Evolutionary conservation across 2,113 vertebrate species (phyloP).

Genomic region (Herpailurus yagouaroundi): DNA sequence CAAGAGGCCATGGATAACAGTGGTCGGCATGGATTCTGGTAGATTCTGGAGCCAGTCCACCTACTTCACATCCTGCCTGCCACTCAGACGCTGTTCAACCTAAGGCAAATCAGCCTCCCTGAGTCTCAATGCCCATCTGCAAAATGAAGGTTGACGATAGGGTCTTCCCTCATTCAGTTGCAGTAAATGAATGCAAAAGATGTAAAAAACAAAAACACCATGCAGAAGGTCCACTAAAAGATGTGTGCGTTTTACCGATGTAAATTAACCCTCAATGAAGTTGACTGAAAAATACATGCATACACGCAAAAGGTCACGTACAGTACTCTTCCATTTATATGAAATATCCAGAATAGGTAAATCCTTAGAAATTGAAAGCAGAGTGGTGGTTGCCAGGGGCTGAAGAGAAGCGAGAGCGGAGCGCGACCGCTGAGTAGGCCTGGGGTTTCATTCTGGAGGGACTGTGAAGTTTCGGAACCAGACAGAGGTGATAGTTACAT

Average conservation of each 20-base stretch:
- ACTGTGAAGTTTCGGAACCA: not conserved
- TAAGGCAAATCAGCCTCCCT: not conserved
- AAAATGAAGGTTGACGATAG: not conserved
- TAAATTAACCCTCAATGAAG: not conserved
- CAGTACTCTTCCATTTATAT: not conserved
- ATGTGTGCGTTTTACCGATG: not conserved
- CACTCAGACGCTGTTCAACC: not conserved
- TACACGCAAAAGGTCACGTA: not conserved
- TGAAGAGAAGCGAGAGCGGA: not conserved
- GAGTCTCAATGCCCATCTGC: not conserved
- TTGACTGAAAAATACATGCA: not conserved
- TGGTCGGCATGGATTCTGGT: not conserved
- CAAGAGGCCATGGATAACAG: accelerated
- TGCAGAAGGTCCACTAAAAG: not conserved
- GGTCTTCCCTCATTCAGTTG: not conserved
- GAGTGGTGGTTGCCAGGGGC: not conserved
- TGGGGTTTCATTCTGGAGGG: not conserved
- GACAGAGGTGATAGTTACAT: not conserved
- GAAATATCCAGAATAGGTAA: not conserved
- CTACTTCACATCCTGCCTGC: not conserved
- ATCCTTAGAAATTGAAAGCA: not conserved
- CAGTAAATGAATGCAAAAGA: not conserved
- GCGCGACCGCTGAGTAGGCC: not conserved
- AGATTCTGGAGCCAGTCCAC: too few species aligned
- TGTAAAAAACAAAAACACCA: not conserved